phyloP scores from a whole-genome alignment of 2,888 invertebrate genomes.

The Lepidochrysops patricia region DNA sequence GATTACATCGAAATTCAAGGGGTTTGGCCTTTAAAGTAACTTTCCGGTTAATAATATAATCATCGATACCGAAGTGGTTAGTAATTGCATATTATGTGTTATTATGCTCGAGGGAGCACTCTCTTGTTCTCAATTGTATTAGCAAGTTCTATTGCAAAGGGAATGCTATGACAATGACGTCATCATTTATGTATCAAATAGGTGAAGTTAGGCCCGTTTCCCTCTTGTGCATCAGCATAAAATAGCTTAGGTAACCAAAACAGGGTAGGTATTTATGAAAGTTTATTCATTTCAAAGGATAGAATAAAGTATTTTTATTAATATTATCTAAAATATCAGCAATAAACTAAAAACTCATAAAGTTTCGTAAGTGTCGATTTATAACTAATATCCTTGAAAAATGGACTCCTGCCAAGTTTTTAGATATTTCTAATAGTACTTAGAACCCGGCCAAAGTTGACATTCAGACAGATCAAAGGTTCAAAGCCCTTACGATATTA shows the following conservation, averaged over 20 bases:
- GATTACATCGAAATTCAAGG: too few species aligned
- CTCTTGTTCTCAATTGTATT: neutral
- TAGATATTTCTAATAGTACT: neutral
- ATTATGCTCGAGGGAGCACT: constrained; percentile 1
- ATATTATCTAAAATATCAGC: too few species aligned
- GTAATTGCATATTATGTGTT: neutral
- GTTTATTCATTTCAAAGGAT: too few species aligned
- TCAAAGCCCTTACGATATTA: neutral
- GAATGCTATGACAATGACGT: constrained; percentile 1
- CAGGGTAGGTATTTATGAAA: too few species aligned
- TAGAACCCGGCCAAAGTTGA: neutral
- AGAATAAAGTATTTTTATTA: too few species aligned
- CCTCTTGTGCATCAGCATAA: too few species aligned
- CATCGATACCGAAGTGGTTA: neutral
- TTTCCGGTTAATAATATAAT: neutral
- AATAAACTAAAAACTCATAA: neutral
- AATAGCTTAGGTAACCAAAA: too few species aligned
- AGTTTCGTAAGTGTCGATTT: neutral
- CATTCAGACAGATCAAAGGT: neutral
- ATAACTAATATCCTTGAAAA: neutral
- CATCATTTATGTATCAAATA: neutral
- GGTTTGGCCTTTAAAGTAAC: too few species aligned
- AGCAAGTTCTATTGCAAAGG: constrained; percentile 7
- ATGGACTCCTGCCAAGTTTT: neutral
- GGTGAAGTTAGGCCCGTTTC: neutral